Conservation (phyloP, 2,113 vertebrate genomes). For the Pachyramphus minor region DNA sequence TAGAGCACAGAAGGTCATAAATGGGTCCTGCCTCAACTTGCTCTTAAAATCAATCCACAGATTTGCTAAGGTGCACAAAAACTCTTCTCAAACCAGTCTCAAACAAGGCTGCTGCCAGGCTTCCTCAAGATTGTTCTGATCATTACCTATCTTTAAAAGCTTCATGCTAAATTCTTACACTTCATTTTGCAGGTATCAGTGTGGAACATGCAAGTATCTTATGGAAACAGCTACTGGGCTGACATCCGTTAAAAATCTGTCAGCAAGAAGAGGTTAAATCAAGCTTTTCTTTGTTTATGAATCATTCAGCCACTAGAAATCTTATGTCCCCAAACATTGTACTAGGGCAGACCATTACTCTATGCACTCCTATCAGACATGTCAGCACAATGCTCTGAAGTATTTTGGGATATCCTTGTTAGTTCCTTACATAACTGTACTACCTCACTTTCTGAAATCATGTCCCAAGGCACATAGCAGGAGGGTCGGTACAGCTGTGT, state of each 20-base stretch:
- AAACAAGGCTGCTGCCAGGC: not conserved
- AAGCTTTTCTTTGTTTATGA: not conserved
- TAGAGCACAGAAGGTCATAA: not conserved
- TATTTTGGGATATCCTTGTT: constrained; percentile 34
- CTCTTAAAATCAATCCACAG: not conserved
- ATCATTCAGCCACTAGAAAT: not conserved
- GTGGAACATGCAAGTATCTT: not conserved
- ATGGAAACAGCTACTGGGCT: not conserved
- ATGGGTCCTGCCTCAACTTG: not conserved
- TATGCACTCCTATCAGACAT: not conserved
- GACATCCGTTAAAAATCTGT: not conserved
- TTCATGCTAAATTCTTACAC: not conserved
- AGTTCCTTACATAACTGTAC: constrained; percentile 3
- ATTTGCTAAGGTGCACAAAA: not conserved
- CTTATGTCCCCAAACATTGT: not conserved
- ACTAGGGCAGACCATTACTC: not conserved
- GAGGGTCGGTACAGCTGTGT: constrained; percentile 11
- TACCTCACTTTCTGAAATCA: constrained; percentile 19
- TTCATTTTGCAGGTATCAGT: not conserved
- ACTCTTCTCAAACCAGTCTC: not conserved
- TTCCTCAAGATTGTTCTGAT: not conserved
- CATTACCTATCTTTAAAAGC: not conserved
- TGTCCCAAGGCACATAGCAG: constrained; percentile 1
- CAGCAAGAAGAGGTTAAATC: not conserved
- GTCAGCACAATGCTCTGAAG: not conserved